phyloP scores from a whole-genome alignment of 2,888 invertebrate genomes.

The Microctonus hyperodae region DNA sequence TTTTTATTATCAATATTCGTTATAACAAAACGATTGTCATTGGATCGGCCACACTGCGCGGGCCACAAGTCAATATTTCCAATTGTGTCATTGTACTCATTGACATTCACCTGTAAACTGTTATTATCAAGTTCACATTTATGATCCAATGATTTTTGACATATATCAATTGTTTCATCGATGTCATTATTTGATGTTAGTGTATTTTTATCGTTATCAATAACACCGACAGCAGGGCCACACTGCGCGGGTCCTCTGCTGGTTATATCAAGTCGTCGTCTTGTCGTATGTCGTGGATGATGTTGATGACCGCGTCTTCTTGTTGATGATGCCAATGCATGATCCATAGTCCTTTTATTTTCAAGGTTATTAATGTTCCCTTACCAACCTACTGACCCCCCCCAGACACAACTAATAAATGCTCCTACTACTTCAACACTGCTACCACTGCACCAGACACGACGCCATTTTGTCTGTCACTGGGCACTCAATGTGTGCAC shows the following conservation, averaged over 20 bases:
- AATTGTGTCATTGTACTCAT: slow-evolving; percentile 46
- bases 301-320: slow-evolving; percentile 61
- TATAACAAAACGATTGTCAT: slow-evolving; percentile 37
- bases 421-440: slow-evolving; percentile 58
- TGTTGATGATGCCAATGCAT: slow-evolving; percentile 51
- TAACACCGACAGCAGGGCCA: slow-evolving; percentile 55
- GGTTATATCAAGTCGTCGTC: slow-evolving; percentile 52
- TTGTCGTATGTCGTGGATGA: slow-evolving; percentile 58
- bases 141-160: slow-evolving; percentile 28
- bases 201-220: background rate
- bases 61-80: slow-evolving; percentile 49
- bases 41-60: slow-evolving; percentile 60
- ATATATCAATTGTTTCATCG: slow-evolving; percentile 16
- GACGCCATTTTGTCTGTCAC: slow-evolving; percentile 61
- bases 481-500: slow-evolving; percentile 45
- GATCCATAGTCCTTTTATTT: slow-evolving; percentile 51
- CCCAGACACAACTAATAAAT: slow-evolving; percentile 66
- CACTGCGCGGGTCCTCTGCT: slow-evolving; percentile 63
- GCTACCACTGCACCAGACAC: slow-evolving; percentile 69
- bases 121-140: slow-evolving; percentile 32
- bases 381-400: slow-evolving; percentile 49
- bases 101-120: slow-evolving; percentile 27
- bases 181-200: slow-evolving; percentile 23
- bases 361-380: slow-evolving; percentile 27
- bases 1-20: slow-evolving; percentile 4